These are phyloP conservation scores for Melipona bicolor DNA, from an alignment of 2,888 invertebrate species.

Conservation along the genomic window DNA sequence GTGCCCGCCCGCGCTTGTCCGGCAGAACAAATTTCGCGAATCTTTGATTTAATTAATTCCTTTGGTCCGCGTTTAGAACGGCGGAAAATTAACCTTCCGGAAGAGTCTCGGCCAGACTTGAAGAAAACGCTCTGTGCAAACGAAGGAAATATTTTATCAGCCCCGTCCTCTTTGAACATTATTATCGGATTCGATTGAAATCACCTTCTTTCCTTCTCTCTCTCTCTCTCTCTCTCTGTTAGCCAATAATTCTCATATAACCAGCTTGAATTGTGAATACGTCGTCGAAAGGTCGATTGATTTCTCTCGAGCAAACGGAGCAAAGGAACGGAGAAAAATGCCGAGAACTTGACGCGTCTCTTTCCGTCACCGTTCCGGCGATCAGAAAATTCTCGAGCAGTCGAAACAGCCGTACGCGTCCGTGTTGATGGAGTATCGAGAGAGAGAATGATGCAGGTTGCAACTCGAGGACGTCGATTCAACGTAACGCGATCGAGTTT, in stretches of 20 bases:
- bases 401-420: no score
- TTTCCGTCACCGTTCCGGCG: no score
- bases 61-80: constrained; percentile 27
- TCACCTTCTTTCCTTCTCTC: neutral
- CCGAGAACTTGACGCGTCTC: no score
- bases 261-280: constrained; percentile 25
- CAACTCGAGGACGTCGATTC: no score
- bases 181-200: constrained; percentile 29
- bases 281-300: no score
- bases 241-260: constrained; percentile 35
- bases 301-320: no score
- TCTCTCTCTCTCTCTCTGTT: neutral
- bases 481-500: no score
- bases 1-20: neutral
- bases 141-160: constrained; percentile 54
- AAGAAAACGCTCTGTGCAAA: constrained; percentile 44
- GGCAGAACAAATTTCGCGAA: constrained; percentile 30
- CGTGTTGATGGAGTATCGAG: no score
- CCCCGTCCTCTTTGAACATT: constrained; percentile 41
- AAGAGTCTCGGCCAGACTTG: neutral
- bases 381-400: no score
- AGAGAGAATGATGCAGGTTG: no score
- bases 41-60: constrained; percentile 65
- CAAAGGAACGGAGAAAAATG: no score
- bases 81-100: constrained; percentile 35